Evolutionary conservation across 2,888 invertebrate genomes (phyloP).

Genomic region (Sabatieria punctata): DNA sequence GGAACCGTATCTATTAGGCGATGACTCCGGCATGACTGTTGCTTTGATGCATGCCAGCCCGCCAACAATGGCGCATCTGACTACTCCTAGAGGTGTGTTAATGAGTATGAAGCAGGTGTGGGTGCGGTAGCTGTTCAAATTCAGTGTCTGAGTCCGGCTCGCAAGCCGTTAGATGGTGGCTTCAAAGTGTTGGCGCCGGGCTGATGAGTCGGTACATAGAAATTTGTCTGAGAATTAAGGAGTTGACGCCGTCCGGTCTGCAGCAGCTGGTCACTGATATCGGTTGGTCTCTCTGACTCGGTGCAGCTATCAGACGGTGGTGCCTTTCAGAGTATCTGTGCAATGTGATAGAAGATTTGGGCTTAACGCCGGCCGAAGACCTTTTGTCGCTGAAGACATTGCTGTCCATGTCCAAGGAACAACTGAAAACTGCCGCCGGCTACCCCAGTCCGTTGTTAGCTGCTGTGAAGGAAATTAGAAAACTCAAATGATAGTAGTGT

Average conservation of each 20-base stretch:
- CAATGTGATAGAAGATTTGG: slow-evolving; percentile 64
- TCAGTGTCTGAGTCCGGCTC: slow-evolving; percentile 23
- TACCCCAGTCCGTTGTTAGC: background rate
- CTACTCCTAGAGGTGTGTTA: no score
- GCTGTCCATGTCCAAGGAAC: slow-evolving; percentile 47
- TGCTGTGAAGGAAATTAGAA: background rate
- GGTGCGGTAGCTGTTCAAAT: no score
- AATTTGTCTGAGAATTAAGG: slow-evolving; percentile 51
- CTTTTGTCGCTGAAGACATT: slow-evolving; percentile 50
- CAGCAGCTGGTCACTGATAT: slow-evolving; percentile 65
- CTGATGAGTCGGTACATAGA: slow-evolving; percentile 56
- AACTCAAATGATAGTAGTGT: no score
- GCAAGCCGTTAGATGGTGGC: slow-evolving; percentile 38
- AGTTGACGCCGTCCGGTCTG: slow-evolving; percentile 48
- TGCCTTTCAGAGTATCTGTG: slow-evolving; percentile 51
- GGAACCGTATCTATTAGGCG: slow-evolving; percentile 62
- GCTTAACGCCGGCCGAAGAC: slow-evolving; percentile 50
- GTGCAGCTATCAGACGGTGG: slow-evolving; percentile 6
- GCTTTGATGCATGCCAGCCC: no score
- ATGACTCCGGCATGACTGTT: slow-evolving; percentile 47
- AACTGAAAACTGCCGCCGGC: background rate
- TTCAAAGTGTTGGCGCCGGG: slow-evolving; percentile 54
- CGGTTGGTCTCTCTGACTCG: slow-evolving; percentile 38
- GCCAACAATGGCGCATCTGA: no score
- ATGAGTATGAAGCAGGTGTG: no score